Percentiles rank a stretch among this genome's conserved stretches.
Conservation (phyloP, 2,113 vertebrate species). For the Garra rufa region DNA sequence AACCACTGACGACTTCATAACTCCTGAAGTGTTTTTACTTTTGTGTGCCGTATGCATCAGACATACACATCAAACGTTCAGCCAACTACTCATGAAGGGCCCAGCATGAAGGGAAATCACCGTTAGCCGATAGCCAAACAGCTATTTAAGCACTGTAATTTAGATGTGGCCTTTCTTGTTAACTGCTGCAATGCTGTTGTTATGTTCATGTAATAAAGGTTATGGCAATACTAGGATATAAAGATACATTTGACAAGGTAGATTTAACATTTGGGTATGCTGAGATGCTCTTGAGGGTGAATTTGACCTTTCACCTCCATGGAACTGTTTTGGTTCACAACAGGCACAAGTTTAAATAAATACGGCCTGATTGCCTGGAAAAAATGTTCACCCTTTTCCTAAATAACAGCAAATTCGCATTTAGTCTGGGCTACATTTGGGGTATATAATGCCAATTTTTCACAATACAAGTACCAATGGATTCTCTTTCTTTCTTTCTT, state of each 20-base stretch:
- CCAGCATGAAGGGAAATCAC: background rate
- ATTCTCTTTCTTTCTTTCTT: too few species aligned
- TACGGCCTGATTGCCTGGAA: background rate
- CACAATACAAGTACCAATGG: too few species aligned
- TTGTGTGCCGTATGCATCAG: too few species aligned
- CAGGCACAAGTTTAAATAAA: background rate
- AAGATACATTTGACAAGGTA: background rate
- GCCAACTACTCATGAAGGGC: too few species aligned
- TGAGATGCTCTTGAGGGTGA: background rate
- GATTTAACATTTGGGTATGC: background rate
- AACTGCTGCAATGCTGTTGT: background rate
- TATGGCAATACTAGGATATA: background rate
- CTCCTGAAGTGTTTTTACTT: too few species aligned
- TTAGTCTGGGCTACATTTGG: background rate
- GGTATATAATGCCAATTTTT: background rate
- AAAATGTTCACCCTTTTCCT: background rate
- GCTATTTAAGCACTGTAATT: background rate
- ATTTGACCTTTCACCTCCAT: background rate
- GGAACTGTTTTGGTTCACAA: background rate
- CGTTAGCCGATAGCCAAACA: background rate
- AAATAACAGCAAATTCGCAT: background rate
- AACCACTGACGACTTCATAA: too few species aligned
- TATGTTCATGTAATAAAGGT: background rate
- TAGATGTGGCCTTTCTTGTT: background rate
- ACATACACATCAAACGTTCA: too few species aligned